A percentile compares a stretch with the other conserved stretches of the same genome.
These are phyloP conservation scores for Elysia crispata DNA, from an alignment of 2,888 invertebrate species.

Conservation along the genomic window DNA sequence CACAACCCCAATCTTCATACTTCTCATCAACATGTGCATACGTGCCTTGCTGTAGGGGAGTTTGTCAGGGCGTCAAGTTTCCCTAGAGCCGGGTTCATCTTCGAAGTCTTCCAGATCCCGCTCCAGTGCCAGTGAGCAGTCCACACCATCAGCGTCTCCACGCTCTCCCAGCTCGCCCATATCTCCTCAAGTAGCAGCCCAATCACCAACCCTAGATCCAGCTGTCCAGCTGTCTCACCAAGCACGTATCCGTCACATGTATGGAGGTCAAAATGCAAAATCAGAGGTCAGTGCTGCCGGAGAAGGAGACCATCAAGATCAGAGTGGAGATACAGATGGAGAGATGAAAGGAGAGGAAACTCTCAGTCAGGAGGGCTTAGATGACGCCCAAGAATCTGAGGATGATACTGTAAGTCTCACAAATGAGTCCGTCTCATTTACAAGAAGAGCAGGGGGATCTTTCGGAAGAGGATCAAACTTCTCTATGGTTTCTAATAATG, in stretches of 20 bases:
- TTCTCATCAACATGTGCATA: background rate
- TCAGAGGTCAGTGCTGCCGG: too few species aligned
- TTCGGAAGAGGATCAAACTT: too few species aligned
- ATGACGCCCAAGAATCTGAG: too few species aligned
- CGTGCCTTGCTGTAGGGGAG: conserved; percentile 10
- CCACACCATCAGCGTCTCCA: conserved; percentile 46
- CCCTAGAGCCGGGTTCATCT: background rate
- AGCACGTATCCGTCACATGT: conserved; percentile 67
- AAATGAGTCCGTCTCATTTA: too few species aligned
- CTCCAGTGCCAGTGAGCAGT: conserved; percentile 43
- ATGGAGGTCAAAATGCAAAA: conserved; percentile 41
- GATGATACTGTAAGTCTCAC: too few species aligned
- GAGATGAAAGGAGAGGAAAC: too few species aligned
- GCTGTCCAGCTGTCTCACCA: conserved; percentile 69
- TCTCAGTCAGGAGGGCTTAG: too few species aligned
- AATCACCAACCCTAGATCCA: conserved; percentile 59
- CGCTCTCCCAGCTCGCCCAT: conserved; percentile 44
- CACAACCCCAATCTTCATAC: background rate
- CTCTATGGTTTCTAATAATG: too few species aligned
- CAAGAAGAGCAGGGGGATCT: too few species aligned
- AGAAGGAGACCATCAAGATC: too few species aligned
- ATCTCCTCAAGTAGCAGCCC: conserved; percentile 59
- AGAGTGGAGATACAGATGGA: too few species aligned
- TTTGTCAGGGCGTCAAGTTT: background rate
- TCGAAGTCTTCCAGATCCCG: conserved; percentile 16